phyloP scores from a whole-genome alignment of 2,888 invertebrate species.

The Isoperla grammatica region DNA sequence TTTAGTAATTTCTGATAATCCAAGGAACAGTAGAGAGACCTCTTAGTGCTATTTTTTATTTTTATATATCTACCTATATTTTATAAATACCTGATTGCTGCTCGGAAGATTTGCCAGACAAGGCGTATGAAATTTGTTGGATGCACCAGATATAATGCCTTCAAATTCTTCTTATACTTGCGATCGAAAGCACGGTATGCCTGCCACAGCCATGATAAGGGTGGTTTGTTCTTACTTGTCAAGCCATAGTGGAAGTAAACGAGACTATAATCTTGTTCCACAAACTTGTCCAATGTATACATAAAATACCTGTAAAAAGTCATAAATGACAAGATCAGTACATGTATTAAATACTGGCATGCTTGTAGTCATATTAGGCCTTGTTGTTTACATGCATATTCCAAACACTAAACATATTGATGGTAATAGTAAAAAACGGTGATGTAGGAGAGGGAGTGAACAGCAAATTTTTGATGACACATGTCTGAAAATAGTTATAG shows the following conservation, averaged over 20 bases:
- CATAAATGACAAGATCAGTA: constrained; percentile 36
- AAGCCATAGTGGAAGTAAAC: constrained; percentile 98
- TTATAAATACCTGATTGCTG: constrained; percentile 85
- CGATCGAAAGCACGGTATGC: constrained; percentile 96
- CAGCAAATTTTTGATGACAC: too few relatives aligned
- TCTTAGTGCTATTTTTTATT: too few relatives aligned
- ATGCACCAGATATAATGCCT: constrained; percentile 96
- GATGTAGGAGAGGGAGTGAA: too few relatives aligned
- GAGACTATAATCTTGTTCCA: constrained; percentile 96
- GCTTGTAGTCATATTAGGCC: too few relatives aligned
- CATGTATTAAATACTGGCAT: too few relatives aligned
- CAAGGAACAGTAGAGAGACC: too few relatives aligned
- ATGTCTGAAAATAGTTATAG: too few relatives aligned
- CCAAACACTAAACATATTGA: too few relatives aligned
- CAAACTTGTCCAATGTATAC: constrained; percentile 92
- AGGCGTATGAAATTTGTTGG: constrained; percentile 95
- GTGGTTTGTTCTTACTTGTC: constrained; percentile 92
- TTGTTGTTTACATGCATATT: too few relatives aligned
- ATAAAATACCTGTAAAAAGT: constrained; percentile 82
- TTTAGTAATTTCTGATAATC: too few relatives aligned
- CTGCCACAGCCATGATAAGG: constrained; percentile 92
- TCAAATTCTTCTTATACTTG: constrained; percentile 98
- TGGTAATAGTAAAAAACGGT: too few relatives aligned
- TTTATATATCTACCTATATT: too few relatives aligned
- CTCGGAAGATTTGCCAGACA: constrained; percentile 92